phyloP scores from a whole-genome alignment of 2,797 vertebrate species.

The Monodelphis domestica region DNA sequence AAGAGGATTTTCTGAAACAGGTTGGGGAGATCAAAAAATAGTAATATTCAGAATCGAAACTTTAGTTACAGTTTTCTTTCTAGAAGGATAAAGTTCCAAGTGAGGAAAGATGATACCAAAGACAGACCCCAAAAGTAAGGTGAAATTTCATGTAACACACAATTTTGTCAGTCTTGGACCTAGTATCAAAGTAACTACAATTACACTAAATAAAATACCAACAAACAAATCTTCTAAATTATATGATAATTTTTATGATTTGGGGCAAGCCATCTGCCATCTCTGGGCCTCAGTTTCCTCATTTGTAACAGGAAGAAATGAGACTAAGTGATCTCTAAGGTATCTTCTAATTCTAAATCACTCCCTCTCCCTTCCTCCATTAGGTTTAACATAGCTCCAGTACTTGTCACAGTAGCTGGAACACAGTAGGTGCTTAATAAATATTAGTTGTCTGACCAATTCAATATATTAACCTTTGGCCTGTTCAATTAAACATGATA shows the following conservation, averaged over 20 bases:
- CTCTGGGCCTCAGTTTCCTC: neutral
- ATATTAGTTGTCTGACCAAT: neutral
- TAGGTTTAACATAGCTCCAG: neutral
- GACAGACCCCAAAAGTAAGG: neutral
- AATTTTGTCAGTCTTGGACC: neutral
- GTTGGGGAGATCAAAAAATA: neutral
- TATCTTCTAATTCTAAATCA: neutral
- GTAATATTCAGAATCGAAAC: neutral
- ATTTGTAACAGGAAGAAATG: neutral
- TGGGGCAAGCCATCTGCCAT: neutral
- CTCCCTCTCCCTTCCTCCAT: no score
- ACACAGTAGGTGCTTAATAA: neutral
- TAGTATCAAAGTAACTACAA: neutral
- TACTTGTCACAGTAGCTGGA: neutral
- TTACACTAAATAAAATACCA: neutral
- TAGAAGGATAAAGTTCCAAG: neutral
- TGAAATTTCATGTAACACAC: neutral
- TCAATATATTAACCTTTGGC: neutral
- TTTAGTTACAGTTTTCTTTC: neutral
- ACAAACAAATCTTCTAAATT: neutral
- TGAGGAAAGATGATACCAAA: neutral
- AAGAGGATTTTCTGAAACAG: neutral
- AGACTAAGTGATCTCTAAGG: neutral
- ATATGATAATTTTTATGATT: neutral
- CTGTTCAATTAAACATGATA: neutral